phyloP scores from a whole-genome alignment of 2,113 vertebrate species.

The Labrus mixtus region DNA sequence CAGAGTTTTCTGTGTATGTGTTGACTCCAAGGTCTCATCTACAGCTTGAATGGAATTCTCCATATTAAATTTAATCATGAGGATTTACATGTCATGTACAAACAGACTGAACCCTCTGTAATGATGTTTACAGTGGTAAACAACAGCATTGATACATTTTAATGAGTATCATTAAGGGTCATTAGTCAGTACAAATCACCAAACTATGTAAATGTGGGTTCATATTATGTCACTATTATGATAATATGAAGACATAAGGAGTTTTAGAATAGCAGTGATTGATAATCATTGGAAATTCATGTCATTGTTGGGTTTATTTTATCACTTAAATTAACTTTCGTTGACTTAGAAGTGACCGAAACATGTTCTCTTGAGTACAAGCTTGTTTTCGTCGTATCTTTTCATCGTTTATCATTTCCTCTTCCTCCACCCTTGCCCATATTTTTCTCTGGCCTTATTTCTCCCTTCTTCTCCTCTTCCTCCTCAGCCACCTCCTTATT shows the following conservation, averaged over 20 bases:
- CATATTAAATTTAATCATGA: constrained; percentile 20
- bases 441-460: neutral
- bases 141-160: constrained; percentile 21
- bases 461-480: neutral
- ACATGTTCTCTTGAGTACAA: too few relatives aligned
- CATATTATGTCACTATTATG: neutral
- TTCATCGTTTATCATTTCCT: neutral
- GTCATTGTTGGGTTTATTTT: neutral
- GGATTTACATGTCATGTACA: neutral
- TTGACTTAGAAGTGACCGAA: too few relatives aligned
- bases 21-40: neutral
- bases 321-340: neutral
- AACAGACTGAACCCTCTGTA: neutral
- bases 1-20: neutral
- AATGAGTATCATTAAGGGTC: constrained; percentile 29
- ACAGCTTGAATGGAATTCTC: neutral
- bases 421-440: too few relatives aligned
- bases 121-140: constrained; percentile 18
- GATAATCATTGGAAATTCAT: constrained; percentile 24
- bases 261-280: constrained; percentile 18
- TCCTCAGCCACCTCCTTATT: constrained; percentile 5
- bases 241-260: neutral
- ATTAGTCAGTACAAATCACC: constrained; percentile 18
- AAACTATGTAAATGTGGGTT: constrained; percentile 14
- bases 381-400: too few relatives aligned